Evolutionary conservation across 2,113 vertebrate species (phyloP).

Genomic region (Lophius piscatorius): DNA sequence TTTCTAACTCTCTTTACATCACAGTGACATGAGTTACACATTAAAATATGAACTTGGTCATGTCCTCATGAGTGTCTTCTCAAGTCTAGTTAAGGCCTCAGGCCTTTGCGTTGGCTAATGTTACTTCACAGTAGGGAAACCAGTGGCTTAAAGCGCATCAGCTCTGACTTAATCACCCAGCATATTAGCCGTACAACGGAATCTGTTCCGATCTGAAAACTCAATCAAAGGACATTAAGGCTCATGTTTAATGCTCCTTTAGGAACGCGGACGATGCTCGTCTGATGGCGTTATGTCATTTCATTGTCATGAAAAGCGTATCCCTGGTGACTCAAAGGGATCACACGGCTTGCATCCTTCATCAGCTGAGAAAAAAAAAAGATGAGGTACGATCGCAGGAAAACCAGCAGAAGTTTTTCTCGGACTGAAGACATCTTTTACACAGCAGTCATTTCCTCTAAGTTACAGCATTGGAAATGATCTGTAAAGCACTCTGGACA

Average conservation of each 20-base stretch:
- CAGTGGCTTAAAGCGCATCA: conserved; percentile 43
- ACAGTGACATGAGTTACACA: too few relatives aligned
- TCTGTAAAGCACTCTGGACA: too few relatives aligned
- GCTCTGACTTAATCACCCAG: conserved; percentile 53
- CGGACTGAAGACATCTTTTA: background rate
- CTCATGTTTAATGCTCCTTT: conserved; percentile 61
- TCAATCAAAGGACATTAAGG: conserved; percentile 56
- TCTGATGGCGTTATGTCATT: background rate
- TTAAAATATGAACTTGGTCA: too few relatives aligned
- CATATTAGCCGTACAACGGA: conserved; percentile 43
- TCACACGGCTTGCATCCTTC: too few relatives aligned
- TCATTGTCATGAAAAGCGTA: too few relatives aligned
- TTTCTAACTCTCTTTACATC: too few relatives aligned
- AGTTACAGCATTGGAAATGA: too few relatives aligned
- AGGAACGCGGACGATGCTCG: conserved; percentile 39
- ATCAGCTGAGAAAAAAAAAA: background rate
- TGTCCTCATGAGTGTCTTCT: conserved; percentile 9
- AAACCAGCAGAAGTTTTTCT: background rate
- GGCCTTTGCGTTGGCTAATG: conserved; percentile 56
- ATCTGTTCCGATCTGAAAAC: conserved; percentile 55
- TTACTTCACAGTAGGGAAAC: conserved; percentile 56
- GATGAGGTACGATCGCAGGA: too few relatives aligned
- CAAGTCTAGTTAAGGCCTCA: conserved; percentile 26
- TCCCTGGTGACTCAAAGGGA: too few relatives aligned
- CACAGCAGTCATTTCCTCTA: conserved; percentile 5